Base-by-base conservation (phyloP, 2,888 invertebrate species). In the Pedicia rivosa region DNA sequence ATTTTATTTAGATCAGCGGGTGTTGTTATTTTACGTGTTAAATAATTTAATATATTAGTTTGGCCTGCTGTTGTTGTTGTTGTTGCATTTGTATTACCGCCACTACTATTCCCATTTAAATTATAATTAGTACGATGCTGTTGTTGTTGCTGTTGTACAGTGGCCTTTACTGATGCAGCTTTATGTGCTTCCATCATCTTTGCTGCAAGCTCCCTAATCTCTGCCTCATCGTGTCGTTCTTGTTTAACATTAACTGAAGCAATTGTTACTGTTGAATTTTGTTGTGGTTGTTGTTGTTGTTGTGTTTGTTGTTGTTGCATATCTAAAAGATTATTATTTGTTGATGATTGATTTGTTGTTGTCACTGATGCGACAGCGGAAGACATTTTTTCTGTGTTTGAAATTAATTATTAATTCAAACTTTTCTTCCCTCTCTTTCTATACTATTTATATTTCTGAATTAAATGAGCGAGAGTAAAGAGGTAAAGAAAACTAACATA, bases 161-260 rank as follows among this genome's bases (percentile, higher is more conserved):
- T 54, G 44, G 46, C 56, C 47, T 54, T 54, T 6, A 53, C 54
- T 35, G 70, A 64, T 42, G 72, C 72, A 48, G 74, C 75, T 59
- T 78, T 78, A 58, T 83, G 77, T 41, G 78, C 78, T 63, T 86
- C 84, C 62, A 78, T 73, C 75, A 88, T 78, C 63, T 84, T 83
- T 50, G 81, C 80, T 47, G 87, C 87, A 65, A 87, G 56, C 62
- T 81, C 84, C 53, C 75, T 68, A 54, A 87, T 87, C 66, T 88
- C 87, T 48, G 82, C 81, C 59, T 87, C 87, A 67, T 87, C 84
- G 38, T 57, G 55, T 3, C 59, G 53, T 45, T 62, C 61, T 44
- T 61, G 56, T 40, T 62, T 62, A 4, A 62, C 56, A 6, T 50
- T 51, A 5, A 32, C 20, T 8, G 32, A 20, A 7, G 32, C 13